Evolutionary conservation across 2,888 invertebrate genomes (phyloP).

Genomic region (Tetanocera ferruginea): DNA sequence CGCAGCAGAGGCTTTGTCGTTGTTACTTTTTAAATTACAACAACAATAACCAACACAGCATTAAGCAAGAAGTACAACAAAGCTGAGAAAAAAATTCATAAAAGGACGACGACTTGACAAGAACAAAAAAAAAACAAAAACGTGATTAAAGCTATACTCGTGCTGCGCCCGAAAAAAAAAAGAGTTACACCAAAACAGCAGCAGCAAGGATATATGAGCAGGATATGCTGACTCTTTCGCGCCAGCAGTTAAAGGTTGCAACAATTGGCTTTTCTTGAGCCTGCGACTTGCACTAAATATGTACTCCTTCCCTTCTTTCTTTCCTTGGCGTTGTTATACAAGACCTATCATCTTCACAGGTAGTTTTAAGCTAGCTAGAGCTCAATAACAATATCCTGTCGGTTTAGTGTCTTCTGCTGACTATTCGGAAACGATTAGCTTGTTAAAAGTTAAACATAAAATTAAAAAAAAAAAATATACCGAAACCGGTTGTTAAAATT

Average conservation of each 20-base stretch:
- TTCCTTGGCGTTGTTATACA: background rate
- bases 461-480: too few relatives aligned
- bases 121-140: background rate
- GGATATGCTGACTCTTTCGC: background rate
- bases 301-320: background rate
- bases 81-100: background rate
- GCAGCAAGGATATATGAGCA: too few relatives aligned
- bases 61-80: background rate
- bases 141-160: background rate
- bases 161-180: background rate
- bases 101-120: background rate
- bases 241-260: background rate
- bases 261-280: background rate
- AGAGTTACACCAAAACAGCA: background rate
- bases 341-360: too few relatives aligned
- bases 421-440: too few relatives aligned
- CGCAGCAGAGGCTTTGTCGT: conserved; percentile 11
- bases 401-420: too few relatives aligned
- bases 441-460: too few relatives aligned
- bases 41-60: background rate
- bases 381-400: too few relatives aligned
- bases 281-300: background rate
- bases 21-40: background rate
- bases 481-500: too few relatives aligned
- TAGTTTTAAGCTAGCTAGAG: too few relatives aligned